These are phyloP conservation scores for Caenorhabditis sp. DNA, from an alignment of 2,888 invertebrate genomes.

Conservation along the genomic window DNA sequence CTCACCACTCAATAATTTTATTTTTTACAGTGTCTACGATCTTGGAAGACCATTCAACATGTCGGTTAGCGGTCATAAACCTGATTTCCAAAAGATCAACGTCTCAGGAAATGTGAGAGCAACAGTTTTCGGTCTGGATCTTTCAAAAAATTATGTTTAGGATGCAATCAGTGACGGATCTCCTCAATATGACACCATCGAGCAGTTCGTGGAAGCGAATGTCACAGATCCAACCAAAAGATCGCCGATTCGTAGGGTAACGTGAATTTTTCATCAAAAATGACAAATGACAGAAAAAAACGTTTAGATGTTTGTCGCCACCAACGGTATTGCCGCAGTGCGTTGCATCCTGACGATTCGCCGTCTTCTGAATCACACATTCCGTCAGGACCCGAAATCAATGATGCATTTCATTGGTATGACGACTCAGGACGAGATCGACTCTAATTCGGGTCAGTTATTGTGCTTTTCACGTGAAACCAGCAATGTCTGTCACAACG, in stretches of 20 bases:
- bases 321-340: slow-evolving; percentile 78
- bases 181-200: slow-evolving; percentile 56
- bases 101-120: slow-evolving; percentile 46
- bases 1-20: neutral
- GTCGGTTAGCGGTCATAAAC: slow-evolving; percentile 55
- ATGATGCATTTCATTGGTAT: slow-evolving; percentile 76
- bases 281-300: neutral
- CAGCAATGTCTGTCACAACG: neutral
- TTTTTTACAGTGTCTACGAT: slow-evolving; percentile 49
- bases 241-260: slow-evolving; percentile 70
- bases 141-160: slow-evolving; percentile 25
- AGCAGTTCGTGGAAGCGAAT: slow-evolving; percentile 69
- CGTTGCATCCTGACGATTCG: slow-evolving; percentile 76
- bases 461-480: slow-evolving; percentile 6
- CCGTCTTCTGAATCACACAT: slow-evolving; percentile 69
- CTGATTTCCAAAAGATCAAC: slow-evolving; percentile 34
- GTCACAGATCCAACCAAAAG: slow-evolving; percentile 67
- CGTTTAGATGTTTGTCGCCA: slow-evolving; percentile 76
- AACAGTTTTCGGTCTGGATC: neutral
- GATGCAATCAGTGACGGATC: slow-evolving; percentile 54
- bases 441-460: slow-evolving; percentile 74
- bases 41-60: slow-evolving; percentile 55
- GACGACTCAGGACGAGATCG: slow-evolving; percentile 77
- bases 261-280: neutral
- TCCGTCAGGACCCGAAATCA: slow-evolving; percentile 72